Base-by-base conservation (phyloP, 1,140 invertebrate species). In the Drosophila ananassae region DNA sequence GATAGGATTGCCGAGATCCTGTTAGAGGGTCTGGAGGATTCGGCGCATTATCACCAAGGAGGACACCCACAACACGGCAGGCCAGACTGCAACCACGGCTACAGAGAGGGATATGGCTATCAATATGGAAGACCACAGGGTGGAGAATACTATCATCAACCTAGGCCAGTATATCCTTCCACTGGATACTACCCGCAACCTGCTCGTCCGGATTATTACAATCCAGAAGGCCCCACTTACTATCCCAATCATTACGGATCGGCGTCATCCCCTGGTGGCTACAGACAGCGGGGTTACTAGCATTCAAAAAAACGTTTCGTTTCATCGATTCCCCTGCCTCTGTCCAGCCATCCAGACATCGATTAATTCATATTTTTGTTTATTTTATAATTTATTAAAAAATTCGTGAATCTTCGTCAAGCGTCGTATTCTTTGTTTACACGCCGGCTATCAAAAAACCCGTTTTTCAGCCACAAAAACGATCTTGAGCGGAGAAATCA, bases 371-470 rank as follows among this genome's bases (percentile, higher is more conserved):
- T 37, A 13, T 47, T 24, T 55, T 69, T 68, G 30, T 68, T 28
- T 46, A 34, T 37, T 22, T 47, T 71, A 21, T 82, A 69, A 83
- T 83, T 79, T 82, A 82, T 82, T 83, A 59, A 74, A 79, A 59
- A 54, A 53, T 21, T 39, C 22, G 44, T 39, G 28, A 10, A 28
- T 54, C 52, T 63, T 62, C 34, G 37, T 24, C 50, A 50, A 54
- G 39, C 48, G 22, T 34, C 7, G 9, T 28, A 54, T 30, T 54
- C 64, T 46, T 55, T n/a, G 53, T 13, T 47, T 21, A 44, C 34
- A 4, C 34, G 17, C 24, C 3, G 53, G 52, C 51, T 34, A 3
- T 24, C 12, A 54, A 46, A 39, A 47, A 82, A 82, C 79, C 79
- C 50, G 75, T 79, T 82, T 77, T 6, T 34, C 22, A 34, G n/a